Base-by-base conservation (phyloP, 1,140 invertebrate genomes). In the Apis laboriosa region DNA sequence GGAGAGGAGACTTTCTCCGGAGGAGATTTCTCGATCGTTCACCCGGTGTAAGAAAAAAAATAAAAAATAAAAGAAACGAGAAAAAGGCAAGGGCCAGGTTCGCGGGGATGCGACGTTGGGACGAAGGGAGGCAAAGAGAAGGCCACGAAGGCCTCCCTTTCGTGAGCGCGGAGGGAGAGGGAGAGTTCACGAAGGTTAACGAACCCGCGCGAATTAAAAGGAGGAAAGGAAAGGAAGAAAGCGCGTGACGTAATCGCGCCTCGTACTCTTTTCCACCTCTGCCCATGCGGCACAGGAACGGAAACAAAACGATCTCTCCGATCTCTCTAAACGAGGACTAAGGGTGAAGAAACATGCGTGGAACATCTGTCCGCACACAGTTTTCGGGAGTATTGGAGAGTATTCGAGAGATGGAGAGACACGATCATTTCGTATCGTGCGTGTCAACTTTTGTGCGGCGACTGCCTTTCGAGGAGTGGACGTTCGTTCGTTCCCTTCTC, bases 311-410 rank as follows among this genome's bases (percentile, higher is more conserved):
- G 64, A 74, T 71, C 84, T 24, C 72, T 9, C 17, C 28, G n/a
- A 58, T 34, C 34, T 34, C 19, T 9, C 19, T 1, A n/a, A 77
- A 53, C 70, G 7, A 83, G 78, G 82, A 81, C 84, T n/a, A n/a
- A n/a, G 74, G n/a, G 61, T 67, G 70, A 24, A 56, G 34, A 43
- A 4, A 2, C 34, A 34, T 34, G 34, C 34, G 34, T 43, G 34
- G 34, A 86, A 87, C 86, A 87, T 87, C 86, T 87, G 86, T 87
- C 76, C 70, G 24, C 24, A 24, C 24, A 63, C 55, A 4, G 34
- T 34, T 53, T 53, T 61, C 83, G 21, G 34, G 34, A 58, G 64
- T 43, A 7, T 21, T 55, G 63, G 74, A 15, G 28, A 49, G 34
- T 43, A 43, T 43, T 43, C 2, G 34, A 43, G 34, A 58, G 77